Conservation (phyloP, 2,113 vertebrate species). For the Halcyon malimbica region DNA sequence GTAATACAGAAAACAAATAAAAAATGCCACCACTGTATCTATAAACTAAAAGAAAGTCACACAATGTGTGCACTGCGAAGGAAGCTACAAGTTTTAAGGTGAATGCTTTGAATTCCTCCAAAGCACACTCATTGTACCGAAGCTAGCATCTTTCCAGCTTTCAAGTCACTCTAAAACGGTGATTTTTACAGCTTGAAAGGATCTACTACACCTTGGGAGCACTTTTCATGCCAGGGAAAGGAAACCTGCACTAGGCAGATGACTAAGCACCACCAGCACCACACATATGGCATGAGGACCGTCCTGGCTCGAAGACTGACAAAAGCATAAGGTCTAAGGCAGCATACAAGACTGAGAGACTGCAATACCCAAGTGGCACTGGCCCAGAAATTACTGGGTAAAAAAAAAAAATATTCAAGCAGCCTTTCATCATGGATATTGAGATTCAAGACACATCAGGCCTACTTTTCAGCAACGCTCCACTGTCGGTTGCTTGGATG, state of each 20-base stretch:
- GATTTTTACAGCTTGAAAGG: not conserved
- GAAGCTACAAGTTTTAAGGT: not conserved
- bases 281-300: fast-evolving
- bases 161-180: not conserved
- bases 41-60: not conserved
- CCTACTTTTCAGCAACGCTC: not conserved
- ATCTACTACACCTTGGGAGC: not conserved
- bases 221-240: not conserved
- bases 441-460: not conserved
- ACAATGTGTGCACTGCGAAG: not conserved
- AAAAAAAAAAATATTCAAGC: not conserved
- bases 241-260: not conserved
- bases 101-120: not conserved
- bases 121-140: not conserved
- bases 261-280: not conserved
- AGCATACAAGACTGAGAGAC: not conserved
- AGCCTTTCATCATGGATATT: not conserved
- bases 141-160: not conserved
- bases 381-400: not conserved
- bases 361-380: not conserved
- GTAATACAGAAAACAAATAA: not conserved
- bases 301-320: not conserved
- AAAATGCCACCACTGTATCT: fast-evolving
- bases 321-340: not conserved
- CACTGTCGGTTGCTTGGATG: not conserved